Evolutionary conservation across 2,888 invertebrate genomes (phyloP).

Genomic region (Lacanobia wlatinum): DNA sequence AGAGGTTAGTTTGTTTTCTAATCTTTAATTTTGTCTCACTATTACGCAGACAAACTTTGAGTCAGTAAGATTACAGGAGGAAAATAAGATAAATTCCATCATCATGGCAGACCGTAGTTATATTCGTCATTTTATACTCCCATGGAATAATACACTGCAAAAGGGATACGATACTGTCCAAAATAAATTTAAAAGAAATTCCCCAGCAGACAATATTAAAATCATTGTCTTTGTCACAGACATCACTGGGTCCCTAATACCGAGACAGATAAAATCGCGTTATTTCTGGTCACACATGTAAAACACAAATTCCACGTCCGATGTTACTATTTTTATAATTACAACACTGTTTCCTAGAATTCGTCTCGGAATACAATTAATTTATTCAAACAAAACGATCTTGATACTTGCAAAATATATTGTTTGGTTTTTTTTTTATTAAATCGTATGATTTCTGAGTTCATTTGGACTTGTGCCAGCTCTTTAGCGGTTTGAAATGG

Average conservation of each 20-base stretch:
- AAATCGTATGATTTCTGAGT: constrained; percentile 61
- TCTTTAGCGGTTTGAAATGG: constrained; percentile 64
- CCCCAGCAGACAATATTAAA: constrained; percentile 35
- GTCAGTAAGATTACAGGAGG: constrained; percentile 1
- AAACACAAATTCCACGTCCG: constrained; percentile 60
- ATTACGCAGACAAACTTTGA: background rate
- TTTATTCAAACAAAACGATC: constrained; percentile 59
- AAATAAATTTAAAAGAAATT: constrained; percentile 43
- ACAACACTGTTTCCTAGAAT: constrained; percentile 71
- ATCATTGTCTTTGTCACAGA: constrained; percentile 30
- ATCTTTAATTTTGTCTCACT: no score
- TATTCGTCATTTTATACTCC: constrained; percentile 9
- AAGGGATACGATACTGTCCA: background rate
- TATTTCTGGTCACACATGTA: constrained; percentile 59
- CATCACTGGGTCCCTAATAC: constrained; percentile 42
- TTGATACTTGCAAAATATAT: constrained; percentile 66
- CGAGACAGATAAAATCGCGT: constrained; percentile 57
- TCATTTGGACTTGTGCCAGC: constrained; percentile 68
- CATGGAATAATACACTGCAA: constrained; percentile 22
- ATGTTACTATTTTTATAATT: constrained; percentile 68
- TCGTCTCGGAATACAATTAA: constrained; percentile 65
- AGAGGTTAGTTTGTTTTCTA: no score
- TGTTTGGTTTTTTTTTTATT: constrained; percentile 65
- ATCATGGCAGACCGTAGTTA: no score
- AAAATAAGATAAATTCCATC: background rate